These are phyloP conservation scores for Silurus asotus DNA, from an alignment of 2,113 vertebrate genomes.

Conservation along the genomic window DNA sequence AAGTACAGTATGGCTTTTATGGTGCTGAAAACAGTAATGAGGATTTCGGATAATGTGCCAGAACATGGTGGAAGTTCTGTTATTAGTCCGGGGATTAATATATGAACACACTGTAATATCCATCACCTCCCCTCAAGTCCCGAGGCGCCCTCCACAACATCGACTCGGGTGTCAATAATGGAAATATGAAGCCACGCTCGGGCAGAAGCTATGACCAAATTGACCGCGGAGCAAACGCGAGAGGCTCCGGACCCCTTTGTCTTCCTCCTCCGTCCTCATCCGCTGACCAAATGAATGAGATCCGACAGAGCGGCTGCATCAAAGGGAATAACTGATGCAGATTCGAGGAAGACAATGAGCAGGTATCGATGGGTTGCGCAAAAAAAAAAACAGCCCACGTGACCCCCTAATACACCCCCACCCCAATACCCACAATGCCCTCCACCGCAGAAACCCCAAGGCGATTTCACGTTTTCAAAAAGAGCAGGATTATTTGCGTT, in stretches of 20 bases:
- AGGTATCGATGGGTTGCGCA: constrained; percentile 62
- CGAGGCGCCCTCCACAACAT: background rate
- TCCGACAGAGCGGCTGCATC: constrained; percentile 61
- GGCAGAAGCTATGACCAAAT: constrained; percentile 38
- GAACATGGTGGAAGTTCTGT: no score
- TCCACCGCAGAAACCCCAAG: constrained; percentile 39
- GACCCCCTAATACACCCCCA: constrained; percentile 43
- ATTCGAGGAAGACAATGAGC: constrained; percentile 67
- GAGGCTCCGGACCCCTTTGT: constrained; percentile 26
- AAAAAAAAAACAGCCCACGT: constrained; percentile 51
- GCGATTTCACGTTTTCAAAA: constrained; percentile 64
- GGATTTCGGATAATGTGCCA: background rate
- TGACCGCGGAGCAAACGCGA: constrained; percentile 33
- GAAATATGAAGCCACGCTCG: constrained; percentile 39
- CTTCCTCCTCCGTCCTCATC: constrained; percentile 42
- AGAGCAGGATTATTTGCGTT: constrained; percentile 55
- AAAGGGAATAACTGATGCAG: constrained; percentile 74
- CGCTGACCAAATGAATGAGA: constrained; percentile 67
- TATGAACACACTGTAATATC: background rate
- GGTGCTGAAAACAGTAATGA: background rate
- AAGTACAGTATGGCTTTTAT: background rate
- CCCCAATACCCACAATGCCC: no score
- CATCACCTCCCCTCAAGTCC: background rate
- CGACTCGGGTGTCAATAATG: constrained; percentile 49
- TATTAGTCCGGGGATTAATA: background rate